Evolutionary conservation across 2,113 vertebrate genomes (phyloP).

Genomic region (Zeus faber): DNA sequence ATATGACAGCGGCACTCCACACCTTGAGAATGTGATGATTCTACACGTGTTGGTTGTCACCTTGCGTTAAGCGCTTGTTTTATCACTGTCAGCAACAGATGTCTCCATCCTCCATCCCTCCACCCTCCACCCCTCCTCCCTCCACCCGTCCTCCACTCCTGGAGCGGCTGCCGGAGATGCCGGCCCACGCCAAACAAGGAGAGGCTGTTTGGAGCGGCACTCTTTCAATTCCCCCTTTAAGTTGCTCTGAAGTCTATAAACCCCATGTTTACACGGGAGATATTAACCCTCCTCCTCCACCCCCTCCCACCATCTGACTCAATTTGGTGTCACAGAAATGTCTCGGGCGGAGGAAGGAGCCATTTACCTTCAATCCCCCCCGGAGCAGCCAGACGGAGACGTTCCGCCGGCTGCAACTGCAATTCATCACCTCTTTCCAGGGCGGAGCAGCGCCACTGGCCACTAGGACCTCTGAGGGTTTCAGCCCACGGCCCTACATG

Average conservation of each 20-base stretch:
- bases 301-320: slow-evolving; percentile 25
- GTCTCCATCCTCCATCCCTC: slow-evolving; percentile 23
- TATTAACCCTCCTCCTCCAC: slow-evolving; percentile 32
- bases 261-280: neutral
- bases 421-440: slow-evolving; percentile 69
- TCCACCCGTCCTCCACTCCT: neutral
- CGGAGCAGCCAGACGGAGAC: slow-evolving; percentile 56
- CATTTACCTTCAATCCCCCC: slow-evolving; percentile 49
- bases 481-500: slow-evolving; percentile 50
- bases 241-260: slow-evolving; percentile 30
- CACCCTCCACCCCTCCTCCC: neutral
- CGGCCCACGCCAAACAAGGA: neutral
- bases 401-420: slow-evolving; percentile 48
- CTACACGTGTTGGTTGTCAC: slow-evolving; percentile 63
- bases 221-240: slow-evolving; percentile 28
- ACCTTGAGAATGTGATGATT: slow-evolving; percentile 65
- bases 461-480: slow-evolving; percentile 59
- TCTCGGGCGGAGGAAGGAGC: slow-evolving; percentile 33
- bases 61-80: slow-evolving; percentile 63
- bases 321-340: slow-evolving; percentile 40
- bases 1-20: slow-evolving; percentile 63
- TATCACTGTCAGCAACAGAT: slow-evolving; percentile 66
- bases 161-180: too few species aligned
- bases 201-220: neutral
- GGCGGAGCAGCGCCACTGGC: slow-evolving; percentile 50